Evolutionary conservation across 2,113 vertebrate species (phyloP).

Genomic region (Propithecus coquereli): DNA sequence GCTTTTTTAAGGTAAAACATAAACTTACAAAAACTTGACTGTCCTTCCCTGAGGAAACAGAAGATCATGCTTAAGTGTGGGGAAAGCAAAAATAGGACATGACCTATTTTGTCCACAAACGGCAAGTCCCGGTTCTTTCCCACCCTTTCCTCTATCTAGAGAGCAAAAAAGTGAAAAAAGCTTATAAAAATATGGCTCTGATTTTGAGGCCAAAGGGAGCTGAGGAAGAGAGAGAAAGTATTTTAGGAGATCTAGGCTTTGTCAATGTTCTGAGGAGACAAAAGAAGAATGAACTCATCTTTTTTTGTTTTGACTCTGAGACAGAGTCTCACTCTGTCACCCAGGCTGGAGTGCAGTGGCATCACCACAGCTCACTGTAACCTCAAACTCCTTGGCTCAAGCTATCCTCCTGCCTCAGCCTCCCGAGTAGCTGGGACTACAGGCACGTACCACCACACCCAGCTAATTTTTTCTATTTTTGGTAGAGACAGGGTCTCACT

Average conservation of each 20-base stretch:
- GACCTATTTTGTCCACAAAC: neutral
- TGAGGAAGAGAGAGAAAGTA: neutral
- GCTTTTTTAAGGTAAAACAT: conserved; percentile 36
- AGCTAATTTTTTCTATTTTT: too few species aligned
- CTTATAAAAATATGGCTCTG: neutral
- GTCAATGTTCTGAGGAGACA: neutral
- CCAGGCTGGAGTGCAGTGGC: too few species aligned
- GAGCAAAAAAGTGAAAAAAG: neutral
- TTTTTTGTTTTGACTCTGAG: neutral
- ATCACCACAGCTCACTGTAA: too few species aligned
- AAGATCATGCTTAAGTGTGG: neutral
- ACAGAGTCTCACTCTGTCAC: too few species aligned
- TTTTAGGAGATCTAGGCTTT: neutral
- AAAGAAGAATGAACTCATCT: neutral
- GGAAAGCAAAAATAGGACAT: neutral
- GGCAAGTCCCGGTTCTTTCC: neutral
- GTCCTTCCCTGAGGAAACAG: conserved; percentile 7
- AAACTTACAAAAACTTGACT: conserved; percentile 21
- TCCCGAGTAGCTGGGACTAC: too few species aligned
- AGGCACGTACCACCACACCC: too few species aligned
- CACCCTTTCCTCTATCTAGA: neutral
- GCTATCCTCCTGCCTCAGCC: too few species aligned
- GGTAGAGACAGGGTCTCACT: too few species aligned
- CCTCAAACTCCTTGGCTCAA: too few species aligned
- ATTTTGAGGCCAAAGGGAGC: neutral